Evolutionary conservation across 2,888 invertebrate species (phyloP).

Genomic region (Hemistola chrysoprasaria): DNA sequence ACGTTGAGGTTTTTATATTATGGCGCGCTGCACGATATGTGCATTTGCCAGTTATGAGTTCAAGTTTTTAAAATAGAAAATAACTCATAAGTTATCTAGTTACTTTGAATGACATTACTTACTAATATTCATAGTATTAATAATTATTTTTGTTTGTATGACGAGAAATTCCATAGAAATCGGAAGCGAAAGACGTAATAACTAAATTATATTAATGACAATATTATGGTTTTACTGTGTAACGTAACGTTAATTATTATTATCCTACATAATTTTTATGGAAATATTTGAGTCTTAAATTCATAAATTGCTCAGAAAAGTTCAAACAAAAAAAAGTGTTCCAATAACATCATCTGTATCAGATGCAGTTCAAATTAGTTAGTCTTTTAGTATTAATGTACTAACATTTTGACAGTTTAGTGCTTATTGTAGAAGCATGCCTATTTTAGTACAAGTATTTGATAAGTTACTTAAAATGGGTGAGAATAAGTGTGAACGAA

Average conservation of each 20-base stretch:
- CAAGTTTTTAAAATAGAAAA: no score
- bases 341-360: constrained; percentile 72
- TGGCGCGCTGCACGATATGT: no score
- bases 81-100: constrained; percentile 12
- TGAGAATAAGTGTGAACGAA: constrained; percentile 56
- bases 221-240: constrained; percentile 22
- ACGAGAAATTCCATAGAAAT: constrained; percentile 17
- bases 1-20: constrained; percentile 2
- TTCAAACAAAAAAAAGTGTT: constrained; percentile 58
- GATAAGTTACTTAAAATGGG: constrained; percentile 63
- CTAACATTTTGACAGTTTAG: constrained; percentile 66
- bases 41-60: no score
- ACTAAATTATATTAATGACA: constrained; percentile 28
- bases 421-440: constrained; percentile 70
- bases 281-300: constrained; percentile 30
- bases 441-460: constrained; percentile 80
- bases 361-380: constrained; percentile 77
- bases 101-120: constrained; percentile 46
- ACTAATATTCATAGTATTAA: no score
- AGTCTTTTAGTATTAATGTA: constrained; percentile 59
- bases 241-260: constrained; percentile 7
- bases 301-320: constrained; percentile 62
- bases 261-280: no score
- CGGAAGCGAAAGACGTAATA: constrained; percentile 16
- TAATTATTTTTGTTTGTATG: constrained; percentile 21